Percentiles rank a stretch among this genome's conserved stretches.
phyloP scores from a whole-genome alignment of 2,797 vertebrate genomes.

The Miichthys miiuy region DNA sequence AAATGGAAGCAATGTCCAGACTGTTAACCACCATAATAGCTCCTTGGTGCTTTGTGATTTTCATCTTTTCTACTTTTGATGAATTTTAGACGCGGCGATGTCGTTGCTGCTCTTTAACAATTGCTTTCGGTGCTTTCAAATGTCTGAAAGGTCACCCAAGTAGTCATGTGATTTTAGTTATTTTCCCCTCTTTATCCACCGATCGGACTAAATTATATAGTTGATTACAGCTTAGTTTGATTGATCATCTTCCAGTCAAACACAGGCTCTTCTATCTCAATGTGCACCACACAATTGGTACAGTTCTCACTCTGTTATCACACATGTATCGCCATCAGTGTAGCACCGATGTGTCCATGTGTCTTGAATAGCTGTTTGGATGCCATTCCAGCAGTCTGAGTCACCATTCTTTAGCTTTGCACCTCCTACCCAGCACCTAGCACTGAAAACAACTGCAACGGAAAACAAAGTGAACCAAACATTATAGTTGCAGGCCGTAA shows the following conservation, averaged over 20 bases:
- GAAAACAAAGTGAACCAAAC: too few species aligned
- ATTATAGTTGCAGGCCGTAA: background rate
- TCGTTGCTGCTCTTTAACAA: background rate
- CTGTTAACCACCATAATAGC: constrained; percentile 27
- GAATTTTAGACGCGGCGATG: background rate
- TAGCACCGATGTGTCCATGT: background rate
- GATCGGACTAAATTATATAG: background rate
- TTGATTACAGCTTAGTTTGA: constrained; percentile 1
- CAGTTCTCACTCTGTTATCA: background rate
- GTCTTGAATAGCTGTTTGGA: background rate
- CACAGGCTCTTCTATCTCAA: background rate
- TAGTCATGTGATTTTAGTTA: background rate
- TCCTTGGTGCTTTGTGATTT: constrained; percentile 15
- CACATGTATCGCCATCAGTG: background rate
- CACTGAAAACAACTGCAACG: background rate
- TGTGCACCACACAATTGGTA: background rate
- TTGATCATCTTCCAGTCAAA: constrained; percentile 1
- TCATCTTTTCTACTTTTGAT: constrained; percentile 30
- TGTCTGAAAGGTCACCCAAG: background rate
- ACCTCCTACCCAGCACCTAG: too few species aligned
- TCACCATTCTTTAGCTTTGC: background rate
- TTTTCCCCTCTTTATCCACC: background rate
- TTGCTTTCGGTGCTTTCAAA: background rate
- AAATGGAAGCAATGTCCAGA: constrained; percentile 39
- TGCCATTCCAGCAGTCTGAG: background rate